Evolutionary conservation across 2,797 vertebrate species (phyloP).

Genomic region (Semotilus atromaculatus): DNA sequence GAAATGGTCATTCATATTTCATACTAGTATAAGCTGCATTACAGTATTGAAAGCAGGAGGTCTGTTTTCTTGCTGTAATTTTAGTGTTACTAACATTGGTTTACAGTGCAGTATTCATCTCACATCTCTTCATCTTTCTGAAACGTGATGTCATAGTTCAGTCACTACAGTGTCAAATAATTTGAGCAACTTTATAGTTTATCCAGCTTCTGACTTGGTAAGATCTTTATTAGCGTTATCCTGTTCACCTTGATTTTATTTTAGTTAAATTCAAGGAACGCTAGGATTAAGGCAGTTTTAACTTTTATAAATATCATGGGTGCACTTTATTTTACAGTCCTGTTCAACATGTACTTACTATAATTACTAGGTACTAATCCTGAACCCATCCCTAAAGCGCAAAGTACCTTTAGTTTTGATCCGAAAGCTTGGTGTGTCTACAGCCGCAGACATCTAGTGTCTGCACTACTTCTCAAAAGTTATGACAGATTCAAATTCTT

Average conservation of each 20-base stretch:
- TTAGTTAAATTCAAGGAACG: not conserved
- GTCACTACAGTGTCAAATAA: constrained; percentile 16
- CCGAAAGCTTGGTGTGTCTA: not conserved
- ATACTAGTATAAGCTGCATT: not conserved
- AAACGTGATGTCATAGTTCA: not conserved
- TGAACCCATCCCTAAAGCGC: not conserved
- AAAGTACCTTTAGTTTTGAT: not conserved
- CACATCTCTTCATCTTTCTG: not conserved
- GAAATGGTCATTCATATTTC: not conserved
- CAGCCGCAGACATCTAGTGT: not conserved
- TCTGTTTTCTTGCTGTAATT: constrained; percentile 13
- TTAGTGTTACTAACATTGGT: constrained; percentile 13
- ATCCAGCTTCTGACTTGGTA: not conserved
- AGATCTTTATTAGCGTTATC: not conserved
- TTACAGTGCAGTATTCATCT: constrained; percentile 40
- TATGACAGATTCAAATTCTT: not conserved
- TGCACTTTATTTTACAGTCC: constrained; percentile 30
- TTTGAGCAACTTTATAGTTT: not conserved
- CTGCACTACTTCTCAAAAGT: not conserved
- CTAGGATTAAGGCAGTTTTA: not conserved
- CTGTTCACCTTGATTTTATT: not conserved
- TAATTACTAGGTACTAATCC: not conserved
- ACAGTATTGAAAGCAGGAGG: constrained; percentile 25
- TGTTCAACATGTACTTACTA: not conserved
- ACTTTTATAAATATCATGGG: not conserved